These are phyloP conservation scores for Calypte anna DNA, from an alignment of 2,113 vertebrate genomes.

Conservation along the genomic window DNA sequence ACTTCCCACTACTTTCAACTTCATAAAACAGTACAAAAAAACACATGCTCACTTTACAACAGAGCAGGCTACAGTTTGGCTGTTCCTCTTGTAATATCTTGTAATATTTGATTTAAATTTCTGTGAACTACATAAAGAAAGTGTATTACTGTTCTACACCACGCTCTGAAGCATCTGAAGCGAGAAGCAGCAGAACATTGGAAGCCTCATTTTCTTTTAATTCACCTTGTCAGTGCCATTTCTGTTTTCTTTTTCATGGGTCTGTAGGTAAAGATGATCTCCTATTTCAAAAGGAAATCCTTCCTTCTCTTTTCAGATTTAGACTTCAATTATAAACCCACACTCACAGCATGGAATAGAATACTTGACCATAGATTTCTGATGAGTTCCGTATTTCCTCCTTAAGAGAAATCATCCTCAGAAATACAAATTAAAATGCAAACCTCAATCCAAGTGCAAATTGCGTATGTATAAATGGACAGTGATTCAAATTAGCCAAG, in stretches of 20 bases:
- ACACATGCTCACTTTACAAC: background rate
- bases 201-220: background rate
- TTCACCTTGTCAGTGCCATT: background rate
- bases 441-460: background rate
- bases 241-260: background rate
- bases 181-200: background rate
- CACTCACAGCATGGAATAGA: background rate
- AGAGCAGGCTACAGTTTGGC: background rate
- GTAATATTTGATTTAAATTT: background rate
- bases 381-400: background rate
- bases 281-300: background rate
- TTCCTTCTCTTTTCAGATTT: background rate
- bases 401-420: background rate
- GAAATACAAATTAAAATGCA: background rate
- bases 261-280: background rate
- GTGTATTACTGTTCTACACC: background rate
- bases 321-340: background rate
- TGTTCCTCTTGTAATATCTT: background rate
- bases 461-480: background rate
- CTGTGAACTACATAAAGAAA: background rate
- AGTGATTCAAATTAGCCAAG: background rate
- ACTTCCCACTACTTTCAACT: background rate
- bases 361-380: background rate
- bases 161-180: background rate
- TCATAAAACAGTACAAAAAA: background rate